phyloP scores from a whole-genome alignment of 2,888 invertebrate species.

The Ornithoptera priamus region DNA sequence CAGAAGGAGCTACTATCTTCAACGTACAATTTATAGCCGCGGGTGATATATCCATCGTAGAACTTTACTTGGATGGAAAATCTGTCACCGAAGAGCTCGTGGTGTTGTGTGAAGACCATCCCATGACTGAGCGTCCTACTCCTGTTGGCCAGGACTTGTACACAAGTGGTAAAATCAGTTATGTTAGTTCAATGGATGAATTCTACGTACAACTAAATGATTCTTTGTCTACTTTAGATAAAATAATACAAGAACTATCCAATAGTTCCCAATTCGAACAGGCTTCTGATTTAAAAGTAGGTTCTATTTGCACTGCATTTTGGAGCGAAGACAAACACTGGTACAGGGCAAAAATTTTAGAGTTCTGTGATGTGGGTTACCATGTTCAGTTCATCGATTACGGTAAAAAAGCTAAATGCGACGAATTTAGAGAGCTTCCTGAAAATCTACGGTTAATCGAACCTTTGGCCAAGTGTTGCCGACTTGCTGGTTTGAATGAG shows the following conservation, averaged over 20 bases:
- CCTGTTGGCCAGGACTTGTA: slow-evolving; percentile 67
- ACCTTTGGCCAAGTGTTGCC: slow-evolving; percentile 83
- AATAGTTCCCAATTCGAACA: slow-evolving; percentile 75
- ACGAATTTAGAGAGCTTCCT: slow-evolving; percentile 81
- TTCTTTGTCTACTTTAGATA: slow-evolving; percentile 77
- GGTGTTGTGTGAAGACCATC: slow-evolving; percentile 70
- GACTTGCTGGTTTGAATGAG: slow-evolving; percentile 72
- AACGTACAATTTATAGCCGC: slow-evolving; percentile 84
- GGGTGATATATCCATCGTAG: slow-evolving; percentile 83
- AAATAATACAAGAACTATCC: slow-evolving; percentile 79
- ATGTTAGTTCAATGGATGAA: slow-evolving; percentile 83
- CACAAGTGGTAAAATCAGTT: slow-evolving; percentile 83
- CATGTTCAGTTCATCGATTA: slow-evolving; percentile 85
- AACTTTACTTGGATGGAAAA: slow-evolving; percentile 80
- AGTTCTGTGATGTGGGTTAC: slow-evolving; percentile 76
- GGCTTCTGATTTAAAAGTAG: slow-evolving; percentile 76
- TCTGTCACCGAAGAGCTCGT: slow-evolving; percentile 83
- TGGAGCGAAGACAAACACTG: slow-evolving; percentile 83
- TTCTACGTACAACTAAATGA: slow-evolving; percentile 87
- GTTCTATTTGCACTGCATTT: slow-evolving; percentile 82
- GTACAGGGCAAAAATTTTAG: slow-evolving; percentile 83
- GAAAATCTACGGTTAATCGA: slow-evolving; percentile 79
- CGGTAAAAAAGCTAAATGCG: slow-evolving; percentile 83
- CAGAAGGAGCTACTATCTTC: slow-evolving; percentile 85
- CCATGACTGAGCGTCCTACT: slow-evolving; percentile 58